phyloP scores from a whole-genome alignment of 2,888 invertebrate species.

The Agonopterix arenella region DNA sequence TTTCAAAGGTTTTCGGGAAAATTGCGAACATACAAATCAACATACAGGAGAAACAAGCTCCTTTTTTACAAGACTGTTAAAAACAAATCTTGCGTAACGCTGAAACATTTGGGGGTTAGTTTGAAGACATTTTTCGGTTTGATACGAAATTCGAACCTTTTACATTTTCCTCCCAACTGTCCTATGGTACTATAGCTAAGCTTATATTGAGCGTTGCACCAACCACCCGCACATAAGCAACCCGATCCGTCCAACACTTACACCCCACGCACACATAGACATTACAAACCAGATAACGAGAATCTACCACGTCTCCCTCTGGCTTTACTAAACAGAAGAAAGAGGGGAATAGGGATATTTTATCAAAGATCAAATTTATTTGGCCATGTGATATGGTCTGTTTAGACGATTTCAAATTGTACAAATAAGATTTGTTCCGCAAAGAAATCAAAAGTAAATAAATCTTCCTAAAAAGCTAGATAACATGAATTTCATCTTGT shows the following conservation, averaged over 20 bases:
- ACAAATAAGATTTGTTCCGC: too few species aligned
- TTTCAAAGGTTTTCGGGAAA: too few species aligned
- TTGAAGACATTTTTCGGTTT: too few species aligned
- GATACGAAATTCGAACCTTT: too few species aligned
- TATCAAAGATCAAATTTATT: conserved; percentile 25
- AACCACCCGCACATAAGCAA: conserved; percentile 30
- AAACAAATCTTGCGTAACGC: too few species aligned
- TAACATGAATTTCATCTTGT: too few species aligned
- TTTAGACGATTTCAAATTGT: conserved; percentile 15
- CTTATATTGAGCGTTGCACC: conserved; percentile 32
- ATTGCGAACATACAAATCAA: too few species aligned
- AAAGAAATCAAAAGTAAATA: too few species aligned
- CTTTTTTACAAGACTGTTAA: too few species aligned
- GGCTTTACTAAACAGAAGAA: conserved; percentile 13
- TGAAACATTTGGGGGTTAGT: too few species aligned
- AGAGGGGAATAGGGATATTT: conserved; percentile 18
- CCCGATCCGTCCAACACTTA: conserved; percentile 34
- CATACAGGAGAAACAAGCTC: too few species aligned
- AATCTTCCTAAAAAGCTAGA: too few species aligned
- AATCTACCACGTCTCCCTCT: conserved; percentile 22
- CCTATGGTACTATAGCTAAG: conserved; percentile 19
- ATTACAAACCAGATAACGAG: conserved; percentile 22
- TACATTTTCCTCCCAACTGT: conserved; percentile 21
- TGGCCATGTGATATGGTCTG: conserved; percentile 27
- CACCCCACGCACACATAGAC: conserved; percentile 36